Evolutionary conservation across 2,113 vertebrate genomes (phyloP), one percentile per base, ranked within the genome.

Genomic region (Glareola pratincola): DNA sequence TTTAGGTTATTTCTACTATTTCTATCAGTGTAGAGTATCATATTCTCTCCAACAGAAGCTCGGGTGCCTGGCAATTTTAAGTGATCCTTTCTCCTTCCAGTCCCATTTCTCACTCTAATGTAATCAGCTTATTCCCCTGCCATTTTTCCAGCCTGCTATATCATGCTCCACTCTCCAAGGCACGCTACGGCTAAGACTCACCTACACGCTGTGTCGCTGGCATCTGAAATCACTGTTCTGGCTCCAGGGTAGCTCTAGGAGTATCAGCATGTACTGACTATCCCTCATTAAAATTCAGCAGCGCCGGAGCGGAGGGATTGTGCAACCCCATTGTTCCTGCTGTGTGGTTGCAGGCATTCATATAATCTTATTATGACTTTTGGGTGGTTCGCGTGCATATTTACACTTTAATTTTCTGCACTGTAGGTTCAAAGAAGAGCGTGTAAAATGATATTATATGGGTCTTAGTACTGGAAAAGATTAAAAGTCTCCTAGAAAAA

Each of bases 251-350:
- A 92, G 77, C 93, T 95, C 71, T 63, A 60, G 92, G 86, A 95
- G 87, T 88, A 97, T 15, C 37, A 48, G 79, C 94, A 91, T 79
- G 91, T 96, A 96, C 60, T 10, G 26, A 96, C 64, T 92, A 92
- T 60, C 83, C 72, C 64, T 97, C 80, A 95, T 96, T 95, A 93
- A 82, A 94, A 97, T 96, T 85, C 91, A 73, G 75, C 89, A 30
- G 30, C 0, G 5, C 91, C 34, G 39, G 89, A 72, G 60, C 53
- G 16, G 73, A 81, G 89, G 59, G 90, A 77, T 85, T 94, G 67
- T 78, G 86, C 62, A 97, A 90, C 48, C 75, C 94, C 48, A 92
- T 92, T 97, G 94, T 96, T 97, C 68, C 90, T 80, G 72, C 90
- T 57, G 72, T 60, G 72, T 94, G 90, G 95, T 95, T 96, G 73